Evolutionary conservation across 2,113 vertebrate genomes (phyloP).

Genomic region (Mandrillus leucophaeus): DNA sequence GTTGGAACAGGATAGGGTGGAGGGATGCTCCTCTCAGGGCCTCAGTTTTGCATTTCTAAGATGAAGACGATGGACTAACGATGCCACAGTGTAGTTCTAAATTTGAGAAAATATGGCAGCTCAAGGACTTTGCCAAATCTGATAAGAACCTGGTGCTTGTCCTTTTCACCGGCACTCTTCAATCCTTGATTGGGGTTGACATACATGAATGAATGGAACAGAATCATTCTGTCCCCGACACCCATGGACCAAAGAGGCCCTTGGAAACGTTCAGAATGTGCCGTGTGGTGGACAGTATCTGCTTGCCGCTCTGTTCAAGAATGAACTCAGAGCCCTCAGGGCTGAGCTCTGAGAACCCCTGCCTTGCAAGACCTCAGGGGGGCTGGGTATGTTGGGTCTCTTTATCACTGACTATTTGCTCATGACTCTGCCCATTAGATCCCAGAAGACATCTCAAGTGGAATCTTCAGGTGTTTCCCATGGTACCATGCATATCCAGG

Average conservation of each 20-base stretch:
- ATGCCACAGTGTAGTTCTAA: neutral
- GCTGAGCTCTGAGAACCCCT: neutral
- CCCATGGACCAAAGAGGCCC: neutral
- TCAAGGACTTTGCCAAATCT: neutral
- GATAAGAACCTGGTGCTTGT: neutral
- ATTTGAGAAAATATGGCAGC: neutral
- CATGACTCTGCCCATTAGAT: neutral
- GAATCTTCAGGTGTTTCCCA: neutral
- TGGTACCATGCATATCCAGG: neutral
- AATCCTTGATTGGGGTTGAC: neutral
- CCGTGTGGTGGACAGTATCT: neutral
- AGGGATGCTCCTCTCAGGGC: neutral
- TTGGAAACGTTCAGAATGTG: neutral
- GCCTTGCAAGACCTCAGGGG: neutral
- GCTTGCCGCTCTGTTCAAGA: neutral
- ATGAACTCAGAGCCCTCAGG: neutral
- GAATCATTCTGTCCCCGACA: neutral
- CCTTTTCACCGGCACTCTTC: neutral
- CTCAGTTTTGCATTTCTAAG: neutral
- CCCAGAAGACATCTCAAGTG: neutral
- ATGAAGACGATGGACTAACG: neutral
- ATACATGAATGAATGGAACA: slow-evolving; percentile 26
- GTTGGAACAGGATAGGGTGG: neutral
- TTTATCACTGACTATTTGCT: neutral
- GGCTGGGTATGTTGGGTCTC: neutral